phyloP scores from a whole-genome alignment of 2,888 invertebrate species.

The Selenia dentaria region DNA sequence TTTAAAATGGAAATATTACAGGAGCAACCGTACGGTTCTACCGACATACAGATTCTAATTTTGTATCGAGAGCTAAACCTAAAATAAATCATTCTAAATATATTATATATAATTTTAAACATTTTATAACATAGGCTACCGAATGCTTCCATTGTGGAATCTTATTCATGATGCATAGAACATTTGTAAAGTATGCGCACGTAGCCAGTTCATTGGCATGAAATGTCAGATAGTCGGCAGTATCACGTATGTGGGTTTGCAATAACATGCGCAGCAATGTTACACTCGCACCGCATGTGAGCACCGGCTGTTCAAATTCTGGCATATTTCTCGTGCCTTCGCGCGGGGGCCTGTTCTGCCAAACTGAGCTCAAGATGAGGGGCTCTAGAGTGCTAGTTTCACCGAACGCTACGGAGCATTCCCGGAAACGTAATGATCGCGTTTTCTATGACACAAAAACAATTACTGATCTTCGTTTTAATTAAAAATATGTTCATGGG shows the following conservation, averaged over 20 bases:
- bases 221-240: conserved; percentile 79
- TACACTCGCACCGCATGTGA: conserved; percentile 73
- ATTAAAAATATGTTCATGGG: conserved; percentile 38
- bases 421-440: conserved; percentile 50
- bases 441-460: conserved; percentile 39
- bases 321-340: conserved; percentile 74
- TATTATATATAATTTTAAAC: too few species aligned
- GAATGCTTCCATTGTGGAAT: conserved; percentile 34
- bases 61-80: too few species aligned
- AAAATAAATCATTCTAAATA: too few species aligned
- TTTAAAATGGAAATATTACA: too few species aligned
- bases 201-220: conserved; percentile 78
- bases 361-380: conserved; percentile 52
- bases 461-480: conserved; percentile 42
- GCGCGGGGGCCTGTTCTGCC: conserved; percentile 45
- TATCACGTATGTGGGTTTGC: conserved; percentile 79
- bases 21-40: too few species aligned
- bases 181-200: conserved; percentile 65
- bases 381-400: conserved; percentile 49
- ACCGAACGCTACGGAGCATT: conserved; percentile 32
- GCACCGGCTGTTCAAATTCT: conserved; percentile 74
- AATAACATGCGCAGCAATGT: conserved; percentile 83
- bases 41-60: too few species aligned
- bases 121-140: too few species aligned
- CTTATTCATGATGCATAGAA: conserved; percentile 46